These are phyloP conservation scores for Darevskia nairensis DNA, from an alignment of 2,797 vertebrate species.

Conservation along the genomic window DNA sequence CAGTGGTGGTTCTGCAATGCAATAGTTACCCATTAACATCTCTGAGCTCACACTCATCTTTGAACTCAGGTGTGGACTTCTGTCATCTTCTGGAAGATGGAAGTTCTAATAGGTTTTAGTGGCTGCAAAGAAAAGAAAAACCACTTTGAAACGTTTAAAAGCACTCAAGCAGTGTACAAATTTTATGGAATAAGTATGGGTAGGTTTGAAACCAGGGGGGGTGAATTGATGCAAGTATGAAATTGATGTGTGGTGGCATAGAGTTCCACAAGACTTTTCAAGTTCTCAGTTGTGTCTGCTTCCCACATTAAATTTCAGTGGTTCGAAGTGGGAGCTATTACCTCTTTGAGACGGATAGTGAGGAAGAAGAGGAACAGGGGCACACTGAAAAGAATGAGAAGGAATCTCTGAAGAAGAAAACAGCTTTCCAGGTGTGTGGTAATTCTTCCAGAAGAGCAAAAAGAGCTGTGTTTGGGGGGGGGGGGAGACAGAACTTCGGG, in stretches of 20 bases:
- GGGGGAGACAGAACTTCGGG: neutral
- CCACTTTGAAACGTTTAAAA: too few species aligned
- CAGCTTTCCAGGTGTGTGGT: conserved; percentile 81
- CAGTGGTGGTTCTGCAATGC: neutral
- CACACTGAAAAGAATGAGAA: conserved; percentile 72
- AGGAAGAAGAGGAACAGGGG: conserved; percentile 75
- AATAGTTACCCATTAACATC: neutral
- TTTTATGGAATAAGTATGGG: too few species aligned
- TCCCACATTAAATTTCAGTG: conserved; percentile 58
- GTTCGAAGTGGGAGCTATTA: conserved; percentile 76
- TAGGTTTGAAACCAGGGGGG: too few species aligned
- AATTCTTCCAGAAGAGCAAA: neutral
- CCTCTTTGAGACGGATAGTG: conserved; percentile 81
- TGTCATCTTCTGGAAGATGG: neutral
- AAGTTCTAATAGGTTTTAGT: neutral
- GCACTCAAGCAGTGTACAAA: too few species aligned
- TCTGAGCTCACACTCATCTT: neutral
- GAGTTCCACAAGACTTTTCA: neutral
- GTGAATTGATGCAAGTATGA: neutral
- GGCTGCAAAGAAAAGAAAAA: too few species aligned
- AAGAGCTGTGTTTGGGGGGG: neutral
- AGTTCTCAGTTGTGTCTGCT: neutral
- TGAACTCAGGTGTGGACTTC: neutral
- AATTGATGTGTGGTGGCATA: neutral
- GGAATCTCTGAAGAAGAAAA: conserved; percentile 74